Percentiles rank a stretch among this genome's conserved stretches.
Evolutionary conservation across 2,797 vertebrate species (phyloP).

Genomic region (Phrynocephalus vlangalii): DNA sequence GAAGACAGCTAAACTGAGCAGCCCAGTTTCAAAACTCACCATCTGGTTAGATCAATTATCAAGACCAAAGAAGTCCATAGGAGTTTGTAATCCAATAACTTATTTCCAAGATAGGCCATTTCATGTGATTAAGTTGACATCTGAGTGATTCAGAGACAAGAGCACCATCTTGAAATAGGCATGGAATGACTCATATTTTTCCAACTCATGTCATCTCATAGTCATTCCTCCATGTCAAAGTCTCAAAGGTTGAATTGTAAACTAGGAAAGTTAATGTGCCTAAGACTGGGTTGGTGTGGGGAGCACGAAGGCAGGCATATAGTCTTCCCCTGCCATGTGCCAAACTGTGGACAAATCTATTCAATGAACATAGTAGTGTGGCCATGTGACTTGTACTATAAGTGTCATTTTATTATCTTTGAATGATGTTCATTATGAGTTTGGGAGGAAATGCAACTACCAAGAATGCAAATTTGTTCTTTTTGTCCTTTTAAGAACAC

Average conservation of each 20-base stretch:
- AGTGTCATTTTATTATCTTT: neutral
- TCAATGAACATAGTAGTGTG: neutral
- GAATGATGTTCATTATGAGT: neutral
- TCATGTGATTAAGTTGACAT: no score
- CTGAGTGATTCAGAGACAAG: neutral
- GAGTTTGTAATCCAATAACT: neutral
- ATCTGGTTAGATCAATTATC: neutral
- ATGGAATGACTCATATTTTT: neutral
- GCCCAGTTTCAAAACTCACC: neutral
- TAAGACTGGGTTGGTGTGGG: no score
- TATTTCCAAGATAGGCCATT: no score
- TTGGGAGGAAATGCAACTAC: neutral
- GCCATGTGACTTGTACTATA: slow-evolving; percentile 7
- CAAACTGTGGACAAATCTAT: neutral
- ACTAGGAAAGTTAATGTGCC: neutral
- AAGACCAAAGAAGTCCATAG: neutral
- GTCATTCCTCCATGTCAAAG: neutral
- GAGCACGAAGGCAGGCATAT: neutral
- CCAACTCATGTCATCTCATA: neutral
- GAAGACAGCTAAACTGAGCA: neutral
- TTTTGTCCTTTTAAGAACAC: slow-evolving; percentile 27
- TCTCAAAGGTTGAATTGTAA: neutral
- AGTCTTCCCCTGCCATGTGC: neutral
- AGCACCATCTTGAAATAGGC: neutral
- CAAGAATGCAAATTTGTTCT: neutral